A percentile compares a stretch with the other conserved stretches of the same genome.
phyloP scores from a whole-genome alignment of 2,888 invertebrate species.

The Agrenia bidenticulata region DNA sequence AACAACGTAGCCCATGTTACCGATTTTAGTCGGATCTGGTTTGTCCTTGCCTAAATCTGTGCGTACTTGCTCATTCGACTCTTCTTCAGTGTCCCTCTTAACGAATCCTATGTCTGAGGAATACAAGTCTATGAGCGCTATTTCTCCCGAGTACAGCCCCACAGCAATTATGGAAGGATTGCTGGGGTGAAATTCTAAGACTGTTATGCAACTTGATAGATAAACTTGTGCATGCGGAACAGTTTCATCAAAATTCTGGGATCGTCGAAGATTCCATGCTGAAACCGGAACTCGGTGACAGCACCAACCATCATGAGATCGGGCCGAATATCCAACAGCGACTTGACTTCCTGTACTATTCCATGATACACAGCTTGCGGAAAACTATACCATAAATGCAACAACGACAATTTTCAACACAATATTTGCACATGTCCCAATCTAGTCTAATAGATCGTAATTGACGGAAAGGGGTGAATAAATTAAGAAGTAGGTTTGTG shows the following conservation, averaged over 20 bases:
- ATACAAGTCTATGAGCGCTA: conserved; percentile 42
- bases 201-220: conserved; percentile 39
- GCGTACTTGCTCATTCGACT: background rate
- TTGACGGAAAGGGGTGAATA: too few relatives aligned
- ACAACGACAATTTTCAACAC: too few relatives aligned
- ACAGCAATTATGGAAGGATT: conserved; percentile 43
- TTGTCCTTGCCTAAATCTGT: background rate
- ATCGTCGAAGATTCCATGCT: conserved; percentile 42
- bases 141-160: conserved; percentile 46
- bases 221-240: conserved; percentile 42
- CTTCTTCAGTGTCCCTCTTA: background rate
- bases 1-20: conserved; percentile 29
- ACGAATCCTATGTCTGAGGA: background rate
- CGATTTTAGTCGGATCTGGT: too few relatives aligned
- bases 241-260: conserved; percentile 27
- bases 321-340: conserved; percentile 44
- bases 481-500: too few relatives aligned
- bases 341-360: conserved; percentile 48
- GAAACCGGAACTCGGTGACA: conserved; percentile 42
- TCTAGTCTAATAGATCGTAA: too few relatives aligned
- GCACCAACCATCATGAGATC: conserved; percentile 47
- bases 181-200: conserved; percentile 47
- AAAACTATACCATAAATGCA: conserved; percentile 28
- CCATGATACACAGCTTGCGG: conserved; percentile 47
- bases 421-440: too few relatives aligned